A percentile compares a stretch with the other conserved stretches of the same genome.
Conservation (phyloP, 1,140 invertebrate species). For the Caenorhabditis latens region DNA sequence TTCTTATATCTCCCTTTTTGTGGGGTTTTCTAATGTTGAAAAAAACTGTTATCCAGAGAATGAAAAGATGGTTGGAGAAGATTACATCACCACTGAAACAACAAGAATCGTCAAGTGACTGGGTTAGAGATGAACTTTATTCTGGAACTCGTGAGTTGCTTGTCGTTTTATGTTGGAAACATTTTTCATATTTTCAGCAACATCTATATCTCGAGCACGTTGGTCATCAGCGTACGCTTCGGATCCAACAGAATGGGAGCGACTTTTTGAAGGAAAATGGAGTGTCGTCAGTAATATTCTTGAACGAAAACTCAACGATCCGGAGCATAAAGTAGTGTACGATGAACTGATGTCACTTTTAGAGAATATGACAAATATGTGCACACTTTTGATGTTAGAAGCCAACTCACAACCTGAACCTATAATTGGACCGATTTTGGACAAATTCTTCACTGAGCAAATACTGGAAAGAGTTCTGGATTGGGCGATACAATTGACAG, state of each 20-base stretch:
- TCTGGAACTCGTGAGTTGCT: slow-evolving; percentile 27
- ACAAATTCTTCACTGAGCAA: slow-evolving; percentile 78
- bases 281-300: slow-evolving; percentile 90
- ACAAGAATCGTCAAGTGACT: slow-evolving; percentile 28
- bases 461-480: slow-evolving; percentile 79
- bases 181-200: slow-evolving; percentile 2
- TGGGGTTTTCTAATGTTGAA: not conserved
- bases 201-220: not conserved
- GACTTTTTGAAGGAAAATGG: slow-evolving; percentile 94
- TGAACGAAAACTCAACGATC: slow-evolving; percentile 81
- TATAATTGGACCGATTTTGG: slow-evolving; percentile 79
- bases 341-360: slow-evolving; percentile 61
- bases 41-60: not conserved
- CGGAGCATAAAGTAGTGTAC: slow-evolving; percentile 30
- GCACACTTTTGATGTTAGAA: slow-evolving; percentile 88
- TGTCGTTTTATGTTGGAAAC: not conserved
- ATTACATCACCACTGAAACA: slow-evolving; percentile 30
- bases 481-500: slow-evolving; percentile 82
- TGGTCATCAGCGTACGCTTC: slow-evolving; percentile 73
- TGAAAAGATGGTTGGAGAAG: slow-evolving; percentile 49
- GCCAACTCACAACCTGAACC: slow-evolving; percentile 78
- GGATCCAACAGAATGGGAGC: slow-evolving; percentile 72
- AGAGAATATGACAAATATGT: slow-evolving; percentile 87
- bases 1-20: not conserved
- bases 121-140: slow-evolving; percentile 32